A percentile compares a stretch with the other conserved stretches of the same genome.
phyloP scores from a whole-genome alignment of 2,797 vertebrate genomes.

The Gambusia yucatana region DNA sequence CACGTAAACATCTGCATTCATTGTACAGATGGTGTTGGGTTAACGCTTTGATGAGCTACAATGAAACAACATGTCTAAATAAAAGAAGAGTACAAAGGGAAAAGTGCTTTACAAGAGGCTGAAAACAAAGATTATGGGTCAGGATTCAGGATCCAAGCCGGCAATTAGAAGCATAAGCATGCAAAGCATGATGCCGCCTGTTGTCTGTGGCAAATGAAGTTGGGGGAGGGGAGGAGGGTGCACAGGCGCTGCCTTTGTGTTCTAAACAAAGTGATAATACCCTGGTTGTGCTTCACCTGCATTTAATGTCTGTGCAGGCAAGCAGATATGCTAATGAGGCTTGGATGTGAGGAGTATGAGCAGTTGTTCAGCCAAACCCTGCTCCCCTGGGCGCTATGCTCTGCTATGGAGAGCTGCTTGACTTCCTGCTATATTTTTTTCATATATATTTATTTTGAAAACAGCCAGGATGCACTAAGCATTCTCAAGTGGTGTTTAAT shows the following conservation, averaged over 20 bases:
- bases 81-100: conserved; percentile 40
- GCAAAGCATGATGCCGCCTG: conserved; percentile 48
- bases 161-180: conserved; percentile 63
- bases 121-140: conserved; percentile 63
- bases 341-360: conserved; percentile 65
- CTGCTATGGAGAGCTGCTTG: conserved; percentile 48
- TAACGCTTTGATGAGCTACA: conserved; percentile 23
- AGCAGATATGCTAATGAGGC: conserved; percentile 77
- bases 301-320: conserved; percentile 70
- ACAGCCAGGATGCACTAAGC: conserved; percentile 44
- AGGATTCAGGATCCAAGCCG: conserved; percentile 45
- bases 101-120: conserved; percentile 52
- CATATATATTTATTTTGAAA: conserved; percentile 8
- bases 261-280: conserved; percentile 74
- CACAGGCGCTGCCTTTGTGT: conserved; percentile 58
- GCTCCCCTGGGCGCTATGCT: conserved; percentile 47
- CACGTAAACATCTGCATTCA: conserved; percentile 35
- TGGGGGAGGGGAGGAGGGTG: conserved; percentile 30
- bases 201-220: conserved; percentile 55
- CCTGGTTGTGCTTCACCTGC: conserved; percentile 69
- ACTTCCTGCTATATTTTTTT: conserved; percentile 29
- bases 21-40: conserved; percentile 26
- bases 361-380: conserved; percentile 69
- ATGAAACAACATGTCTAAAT: conserved; percentile 32
- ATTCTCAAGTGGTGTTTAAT: conserved; percentile 61